These are phyloP conservation scores for Nudaria mundana DNA, from an alignment of 2,888 invertebrate genomes.

Conservation along the genomic window DNA sequence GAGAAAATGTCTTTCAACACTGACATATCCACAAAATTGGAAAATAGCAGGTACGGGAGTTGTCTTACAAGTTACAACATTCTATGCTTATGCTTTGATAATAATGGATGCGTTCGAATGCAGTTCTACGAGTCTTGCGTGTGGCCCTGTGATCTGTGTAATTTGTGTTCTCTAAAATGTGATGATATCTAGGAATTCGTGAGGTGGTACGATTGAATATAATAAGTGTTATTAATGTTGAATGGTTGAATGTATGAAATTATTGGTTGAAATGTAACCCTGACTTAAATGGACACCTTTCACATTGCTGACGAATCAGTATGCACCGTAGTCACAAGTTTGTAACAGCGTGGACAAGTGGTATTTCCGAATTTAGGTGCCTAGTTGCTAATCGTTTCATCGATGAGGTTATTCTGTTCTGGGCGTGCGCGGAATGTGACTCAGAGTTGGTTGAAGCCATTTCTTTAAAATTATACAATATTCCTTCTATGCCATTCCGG, in stretches of 20 bases:
- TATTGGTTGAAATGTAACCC: constrained; percentile 11
- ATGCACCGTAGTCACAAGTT: constrained; percentile 14
- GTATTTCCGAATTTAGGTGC: constrained; percentile 18
- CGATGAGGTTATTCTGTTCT: constrained; percentile 55
- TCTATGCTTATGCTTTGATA: constrained; percentile 13
- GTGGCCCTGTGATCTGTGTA: constrained; percentile 32
- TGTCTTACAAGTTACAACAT: constrained; percentile 28
- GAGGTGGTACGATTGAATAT: constrained; percentile 17
- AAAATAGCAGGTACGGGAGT: constrained; percentile 77
- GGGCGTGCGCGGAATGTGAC: constrained; percentile 56
- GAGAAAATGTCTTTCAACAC: constrained; percentile 78
- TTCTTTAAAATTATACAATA: constrained; percentile 15
- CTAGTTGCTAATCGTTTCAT: constrained; percentile 31
- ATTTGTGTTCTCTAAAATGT: constrained; percentile 21
- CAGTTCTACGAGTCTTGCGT: constrained; percentile 35
- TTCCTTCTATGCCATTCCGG: background rate
- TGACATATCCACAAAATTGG: constrained; percentile 74
- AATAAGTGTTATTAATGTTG: constrained; percentile 11
- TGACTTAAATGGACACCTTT: constrained; percentile 38
- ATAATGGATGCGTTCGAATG: constrained; percentile 34
- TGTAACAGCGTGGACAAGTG: constrained; percentile 5
- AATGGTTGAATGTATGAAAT: constrained; percentile 9
- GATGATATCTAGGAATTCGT: constrained; percentile 38
- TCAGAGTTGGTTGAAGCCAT: constrained; percentile 23
- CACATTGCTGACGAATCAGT: constrained; percentile 38